phyloP scores from a whole-genome alignment of 2,888 invertebrate species.

The Meandrusa payeni region DNA sequence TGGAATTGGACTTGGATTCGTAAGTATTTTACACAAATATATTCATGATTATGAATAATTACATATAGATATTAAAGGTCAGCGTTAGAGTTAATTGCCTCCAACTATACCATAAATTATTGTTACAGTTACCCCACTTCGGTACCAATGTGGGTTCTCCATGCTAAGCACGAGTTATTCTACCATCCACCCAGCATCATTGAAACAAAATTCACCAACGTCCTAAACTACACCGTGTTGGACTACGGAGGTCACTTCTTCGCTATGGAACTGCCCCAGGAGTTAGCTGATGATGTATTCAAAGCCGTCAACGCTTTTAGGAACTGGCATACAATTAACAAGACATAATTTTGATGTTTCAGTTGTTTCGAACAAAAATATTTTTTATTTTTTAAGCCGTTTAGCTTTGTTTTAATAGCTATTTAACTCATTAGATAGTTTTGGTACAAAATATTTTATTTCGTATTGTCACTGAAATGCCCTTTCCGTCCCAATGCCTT shows the following conservation, averaged over 20 bases:
- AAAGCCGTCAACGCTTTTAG: constrained; percentile 52
- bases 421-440: too few relatives aligned
- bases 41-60: too few relatives aligned
- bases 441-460: too few relatives aligned
- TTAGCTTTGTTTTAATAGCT: too few relatives aligned
- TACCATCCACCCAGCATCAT: constrained; percentile 81
- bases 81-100: too few relatives aligned
- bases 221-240: constrained; percentile 83
- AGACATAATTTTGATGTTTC: background rate
- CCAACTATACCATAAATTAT: too few relatives aligned
- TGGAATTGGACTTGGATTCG: constrained; percentile 49
- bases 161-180: constrained; percentile 85
- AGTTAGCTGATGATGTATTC: constrained; percentile 84
- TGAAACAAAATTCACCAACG: constrained; percentile 79
- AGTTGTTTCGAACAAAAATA: too few relatives aligned
- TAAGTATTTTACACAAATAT: constrained; percentile 46
- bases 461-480: too few relatives aligned
- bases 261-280: constrained; percentile 87
- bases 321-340: constrained; percentile 30
- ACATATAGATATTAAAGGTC: too few relatives aligned
- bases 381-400: too few relatives aligned
- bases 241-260: constrained; percentile 92
- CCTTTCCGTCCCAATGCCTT: too few relatives aligned
- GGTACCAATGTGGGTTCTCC: constrained; percentile 85
- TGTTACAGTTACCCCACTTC: constrained; percentile 37